Evolutionary conservation across 2,797 vertebrate genomes (phyloP).

Genomic region (Enteromius thamalakanensis): DNA sequence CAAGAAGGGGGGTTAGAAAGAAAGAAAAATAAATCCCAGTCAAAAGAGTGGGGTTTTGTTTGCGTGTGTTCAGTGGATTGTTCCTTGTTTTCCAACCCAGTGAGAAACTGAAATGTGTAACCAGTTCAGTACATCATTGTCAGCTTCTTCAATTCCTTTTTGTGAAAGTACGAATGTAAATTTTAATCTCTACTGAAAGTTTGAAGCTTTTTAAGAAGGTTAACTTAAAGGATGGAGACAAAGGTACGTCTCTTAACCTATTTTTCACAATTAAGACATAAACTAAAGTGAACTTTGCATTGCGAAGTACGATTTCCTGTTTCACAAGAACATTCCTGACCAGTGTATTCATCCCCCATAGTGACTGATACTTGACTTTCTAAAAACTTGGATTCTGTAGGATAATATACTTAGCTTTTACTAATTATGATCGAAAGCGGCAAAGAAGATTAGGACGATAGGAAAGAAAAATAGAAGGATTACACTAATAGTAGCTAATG

Average conservation of each 20-base stretch:
- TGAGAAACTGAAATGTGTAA: constrained; percentile 20
- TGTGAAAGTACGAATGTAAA: background rate
- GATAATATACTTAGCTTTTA: constrained; percentile 18
- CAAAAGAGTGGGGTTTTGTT: constrained; percentile 22
- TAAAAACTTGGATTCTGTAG: constrained; percentile 26
- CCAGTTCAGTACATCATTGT: background rate
- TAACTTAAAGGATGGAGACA: background rate
- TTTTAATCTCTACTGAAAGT: background rate
- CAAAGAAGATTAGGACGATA: constrained; percentile 15
- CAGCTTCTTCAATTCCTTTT: constrained; percentile 6
- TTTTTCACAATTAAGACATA: constrained; percentile 11
- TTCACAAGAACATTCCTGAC: constrained; percentile 17
- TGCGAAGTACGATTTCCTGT: constrained; percentile 15
- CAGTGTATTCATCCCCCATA: background rate
- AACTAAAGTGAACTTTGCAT: constrained; percentile 5
- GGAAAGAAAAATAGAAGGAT: constrained; percentile 47
- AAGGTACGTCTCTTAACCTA: background rate
- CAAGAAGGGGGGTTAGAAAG: constrained; percentile 32
- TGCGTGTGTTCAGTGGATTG: background rate
- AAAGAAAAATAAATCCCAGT: constrained; percentile 43
- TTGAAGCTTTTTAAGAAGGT: background rate
- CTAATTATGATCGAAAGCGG: constrained; percentile 39
- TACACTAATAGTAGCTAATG: constrained; percentile 42
- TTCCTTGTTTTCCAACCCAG: constrained; percentile 4
- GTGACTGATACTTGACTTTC: constrained; percentile 20